Base-by-base conservation (phyloP, 2,113 vertebrate species). In the Seriola quinqueradiata region DNA sequence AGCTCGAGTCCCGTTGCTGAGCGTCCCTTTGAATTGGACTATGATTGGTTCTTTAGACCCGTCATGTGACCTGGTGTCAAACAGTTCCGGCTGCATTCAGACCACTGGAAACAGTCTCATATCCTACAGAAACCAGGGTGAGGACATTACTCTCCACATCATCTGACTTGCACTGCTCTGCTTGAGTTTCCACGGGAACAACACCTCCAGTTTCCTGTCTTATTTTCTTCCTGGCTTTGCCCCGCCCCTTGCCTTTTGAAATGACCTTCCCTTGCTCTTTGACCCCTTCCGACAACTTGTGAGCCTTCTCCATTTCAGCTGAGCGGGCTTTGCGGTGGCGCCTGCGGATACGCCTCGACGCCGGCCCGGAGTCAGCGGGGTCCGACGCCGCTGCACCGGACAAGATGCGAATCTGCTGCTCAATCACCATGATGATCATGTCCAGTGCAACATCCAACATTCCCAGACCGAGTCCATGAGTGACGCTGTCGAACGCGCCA, bases 401-500 rank as follows among this genome's bases (percentile, higher is more conserved):
- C 36, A 96, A 90, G 77, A 95, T 93, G 54, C 93, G 94, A 10
- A 96, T 95, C 90, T 96, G 95, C 67, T 94, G 94, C 8, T 95
- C 94, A 14, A 96, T 95, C 0, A 94, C 95, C 73, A 70, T 92
- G 5, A 93, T 14, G 72, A 96, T 81, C 87, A 95, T 92, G 89
- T 95, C 94, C 52, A 96, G 88, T 0, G 94, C 93, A 0, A 94
- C 93, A 12, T 95, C 94, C 72, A 96, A 57, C 94, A 95, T 90
- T 11, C 95, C 95, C 23, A 95, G 85, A 5, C 95, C 95, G 1
- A 96, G 94, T 59, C 95, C 93, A 4, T 96, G 95, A 0, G 95
- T 96, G 36, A 94, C 95, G 34, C 79, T 95, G 76, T 95, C 90
- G 14, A 95, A 96, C 0, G 87, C 85, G 0, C 80, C 84, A 32